phyloP scores from a whole-genome alignment of 2,113 vertebrate genomes.

The Dasyornis broadbenti region DNA sequence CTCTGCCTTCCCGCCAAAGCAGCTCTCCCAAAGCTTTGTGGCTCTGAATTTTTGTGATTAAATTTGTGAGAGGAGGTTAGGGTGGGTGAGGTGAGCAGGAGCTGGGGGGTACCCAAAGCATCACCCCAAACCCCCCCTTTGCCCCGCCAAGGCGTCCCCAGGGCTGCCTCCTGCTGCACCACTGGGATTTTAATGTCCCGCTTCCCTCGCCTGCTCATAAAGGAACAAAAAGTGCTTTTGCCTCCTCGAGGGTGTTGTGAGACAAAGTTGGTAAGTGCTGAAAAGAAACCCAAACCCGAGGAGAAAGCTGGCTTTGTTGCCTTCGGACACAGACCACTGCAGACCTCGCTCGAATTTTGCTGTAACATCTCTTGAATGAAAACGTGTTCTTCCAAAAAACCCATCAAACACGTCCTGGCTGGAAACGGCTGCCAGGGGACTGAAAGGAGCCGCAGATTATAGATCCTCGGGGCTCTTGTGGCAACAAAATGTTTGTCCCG shows the following conservation, averaged over 20 bases:
- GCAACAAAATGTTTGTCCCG: not conserved
- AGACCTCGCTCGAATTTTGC: not conserved
- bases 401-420: not conserved
- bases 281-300: constrained; percentile 14
- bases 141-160: rapidly evolving
- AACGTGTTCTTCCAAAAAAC: not conserved
- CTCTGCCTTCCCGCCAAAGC: rapidly evolving
- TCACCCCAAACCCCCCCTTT: not conserved
- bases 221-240: constrained; percentile 28
- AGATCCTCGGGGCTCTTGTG: not conserved
- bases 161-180: not conserved
- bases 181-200: not conserved
- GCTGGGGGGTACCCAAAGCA: not conserved
- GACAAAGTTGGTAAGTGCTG: constrained; percentile 45
- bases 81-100: not conserved
- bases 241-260: constrained; percentile 23
- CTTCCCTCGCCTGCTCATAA: not conserved
- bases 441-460: constrained; percentile 6
- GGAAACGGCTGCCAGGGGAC: not conserved
- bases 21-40: not conserved
- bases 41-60: not conserved
- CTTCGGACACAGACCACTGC: not conserved
- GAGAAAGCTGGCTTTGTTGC: constrained; percentile 51
- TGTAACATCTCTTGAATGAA: constrained; percentile 29
- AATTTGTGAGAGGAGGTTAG: not conserved